These are phyloP conservation scores for Etheostoma nigrum DNA, from an alignment of 2,797 vertebrate genomes.

Conservation along the genomic window DNA sequence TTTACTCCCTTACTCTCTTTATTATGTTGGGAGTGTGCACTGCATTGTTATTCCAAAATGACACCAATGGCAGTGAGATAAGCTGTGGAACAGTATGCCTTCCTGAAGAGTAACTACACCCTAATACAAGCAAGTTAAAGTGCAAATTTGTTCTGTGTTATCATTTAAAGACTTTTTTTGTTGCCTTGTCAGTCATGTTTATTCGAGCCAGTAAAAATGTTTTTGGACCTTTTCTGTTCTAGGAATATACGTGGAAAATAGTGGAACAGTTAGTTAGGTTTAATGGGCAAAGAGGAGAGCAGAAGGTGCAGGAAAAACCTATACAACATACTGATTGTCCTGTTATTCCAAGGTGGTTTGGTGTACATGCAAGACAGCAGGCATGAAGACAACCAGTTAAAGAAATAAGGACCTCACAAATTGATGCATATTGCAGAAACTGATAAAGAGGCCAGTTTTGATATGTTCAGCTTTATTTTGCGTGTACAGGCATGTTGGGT, in stretches of 20 bases:
- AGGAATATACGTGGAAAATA: neutral
- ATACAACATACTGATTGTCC: neutral
- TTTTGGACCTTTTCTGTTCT: slow-evolving; percentile 3
- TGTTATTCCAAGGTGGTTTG: neutral
- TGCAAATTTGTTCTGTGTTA: neutral
- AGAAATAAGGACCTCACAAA: neutral
- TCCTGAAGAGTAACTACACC: slow-evolving; percentile 5
- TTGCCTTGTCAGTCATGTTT: slow-evolving; percentile 17
- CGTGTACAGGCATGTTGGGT: neutral
- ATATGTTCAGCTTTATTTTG: slow-evolving; percentile 15
- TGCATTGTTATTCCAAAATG: slow-evolving; percentile 49
- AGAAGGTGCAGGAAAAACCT: neutral
- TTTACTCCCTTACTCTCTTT: slow-evolving; percentile 32
- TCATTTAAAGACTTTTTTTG: slow-evolving; percentile 11
- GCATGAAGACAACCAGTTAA: neutral
- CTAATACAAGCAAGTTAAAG: neutral
- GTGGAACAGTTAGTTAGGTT: neutral
- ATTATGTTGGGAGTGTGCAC: slow-evolving; percentile 26
- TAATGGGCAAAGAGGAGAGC: neutral
- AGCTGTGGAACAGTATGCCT: slow-evolving; percentile 15
- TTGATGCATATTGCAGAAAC: neutral
- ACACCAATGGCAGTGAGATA: slow-evolving; percentile 44
- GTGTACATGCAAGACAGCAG: neutral
- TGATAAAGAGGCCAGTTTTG: neutral
- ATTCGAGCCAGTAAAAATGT: neutral